Evolutionary conservation across 2,113 vertebrate genomes (phyloP), one percentile per base, ranked within the genome.

Genomic region (Epinephelus fuscoguttatus): DNA sequence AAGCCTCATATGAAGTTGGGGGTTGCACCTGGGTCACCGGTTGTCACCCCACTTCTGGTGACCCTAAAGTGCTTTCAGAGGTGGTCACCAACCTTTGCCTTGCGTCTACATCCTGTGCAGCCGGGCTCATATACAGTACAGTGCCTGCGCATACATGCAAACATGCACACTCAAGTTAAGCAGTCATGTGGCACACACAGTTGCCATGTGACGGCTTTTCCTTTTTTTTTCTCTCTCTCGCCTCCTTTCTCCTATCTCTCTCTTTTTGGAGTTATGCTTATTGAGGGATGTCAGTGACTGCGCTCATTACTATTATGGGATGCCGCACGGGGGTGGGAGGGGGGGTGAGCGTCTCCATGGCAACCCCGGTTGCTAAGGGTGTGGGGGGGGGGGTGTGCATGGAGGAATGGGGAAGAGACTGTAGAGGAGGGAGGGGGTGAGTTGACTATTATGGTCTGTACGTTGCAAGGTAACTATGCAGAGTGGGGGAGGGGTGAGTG

Each of bases 401-500:
- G 90, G 89, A 93, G 95, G 94, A 95, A 95, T 95, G 93, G 94
- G 94, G 95, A 92, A 93, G 94, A 94, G 91, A 91, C 87, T 85
- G 89, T 81, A 84, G 81, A 60, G 71, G 90, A 78, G 88, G 83
- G 90, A 86, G 74, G 93, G 66, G 89, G 94, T 82, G 92, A 86
- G 93, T 89, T 91, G 93, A 95, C 81, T 96, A 96, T 96, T 96
- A 95, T 96, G 95, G 95, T 95, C 95, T 96, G 95, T 94, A 94
- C 93, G 94, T 95, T 95, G 95, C 95, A 95, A 95, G 95, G 95
- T 96, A 95, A 96, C 94, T 95, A 95, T 95, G 95, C 94, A 94
- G 94, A 94, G 94, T 94, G 95, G 94, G 95, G 95, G 94, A 94
- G 94, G 95, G 94, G 94, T 93, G 84, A 92, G 45, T 59, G 75